Conservation (phyloP, 2,113 vertebrate species). For the Todiramphus chloris region DNA sequence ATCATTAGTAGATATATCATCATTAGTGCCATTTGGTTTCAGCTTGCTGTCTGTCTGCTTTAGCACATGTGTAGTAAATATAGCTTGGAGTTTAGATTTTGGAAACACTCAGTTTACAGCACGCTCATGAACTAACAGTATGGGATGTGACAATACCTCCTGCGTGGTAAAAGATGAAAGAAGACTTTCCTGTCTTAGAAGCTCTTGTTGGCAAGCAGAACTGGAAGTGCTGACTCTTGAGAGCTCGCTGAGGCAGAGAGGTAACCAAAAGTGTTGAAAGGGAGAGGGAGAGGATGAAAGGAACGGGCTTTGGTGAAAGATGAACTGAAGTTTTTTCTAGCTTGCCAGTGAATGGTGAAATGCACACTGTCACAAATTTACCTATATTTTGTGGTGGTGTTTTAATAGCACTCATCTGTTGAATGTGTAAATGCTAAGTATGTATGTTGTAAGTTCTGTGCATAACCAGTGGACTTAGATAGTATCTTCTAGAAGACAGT, state of each 20-base stretch:
- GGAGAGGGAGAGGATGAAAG: background rate
- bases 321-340: background rate
- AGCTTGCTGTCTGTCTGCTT: background rate
- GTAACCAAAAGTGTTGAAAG: background rate
- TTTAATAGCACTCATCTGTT: background rate
- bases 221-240: background rate
- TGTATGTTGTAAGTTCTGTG: background rate
- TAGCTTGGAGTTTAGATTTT: background rate
- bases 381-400: background rate
- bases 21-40: background rate
- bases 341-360: background rate
- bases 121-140: background rate
- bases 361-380: background rate
- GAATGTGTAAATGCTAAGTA: background rate
- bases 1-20: background rate
- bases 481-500: background rate
- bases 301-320: background rate
- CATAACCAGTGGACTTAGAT: background rate
- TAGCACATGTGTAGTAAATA: background rate
- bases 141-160: background rate
- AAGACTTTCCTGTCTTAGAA: background rate
- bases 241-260: background rate
- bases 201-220: background rate
- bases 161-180: background rate
- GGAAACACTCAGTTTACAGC: background rate